phyloP scores from a whole-genome alignment of 2,113 vertebrate species.

The Tamias sibiricus region DNA sequence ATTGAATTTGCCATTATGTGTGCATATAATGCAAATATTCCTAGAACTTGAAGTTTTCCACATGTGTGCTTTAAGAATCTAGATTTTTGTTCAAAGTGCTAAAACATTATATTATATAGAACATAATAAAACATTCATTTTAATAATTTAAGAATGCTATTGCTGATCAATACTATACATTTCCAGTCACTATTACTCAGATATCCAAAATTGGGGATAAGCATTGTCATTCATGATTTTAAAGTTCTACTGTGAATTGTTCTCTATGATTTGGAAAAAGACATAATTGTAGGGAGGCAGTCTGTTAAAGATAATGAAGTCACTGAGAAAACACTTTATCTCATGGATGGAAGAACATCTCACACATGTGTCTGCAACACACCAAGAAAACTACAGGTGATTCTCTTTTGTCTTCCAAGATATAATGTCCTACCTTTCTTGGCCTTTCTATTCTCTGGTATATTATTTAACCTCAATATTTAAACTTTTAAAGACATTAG shows the following conservation, averaged over 20 bases:
- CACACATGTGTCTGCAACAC: background rate
- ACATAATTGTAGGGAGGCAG: background rate
- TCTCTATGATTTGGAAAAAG: background rate
- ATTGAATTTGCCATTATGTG: background rate
- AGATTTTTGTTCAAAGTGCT: background rate
- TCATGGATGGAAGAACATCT: background rate
- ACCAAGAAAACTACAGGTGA: background rate
- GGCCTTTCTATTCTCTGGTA: background rate
- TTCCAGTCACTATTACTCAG: slow-evolving; percentile 29
- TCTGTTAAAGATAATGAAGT: slow-evolving; percentile 36
- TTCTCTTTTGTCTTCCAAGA: background rate
- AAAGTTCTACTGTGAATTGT: slow-evolving; percentile 15
- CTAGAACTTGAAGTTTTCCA: background rate
- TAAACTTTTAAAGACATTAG: background rate
- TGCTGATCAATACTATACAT: background rate
- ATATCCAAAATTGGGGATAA: background rate
- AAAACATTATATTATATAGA: background rate
- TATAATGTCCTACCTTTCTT: background rate
- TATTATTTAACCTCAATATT: background rate
- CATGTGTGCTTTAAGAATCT: background rate
- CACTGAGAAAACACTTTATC: background rate
- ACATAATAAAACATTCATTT: background rate
- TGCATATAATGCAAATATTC: background rate
- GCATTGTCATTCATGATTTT: background rate
- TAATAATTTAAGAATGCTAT: background rate